Conservation (phyloP, 2,113 vertebrate genomes). For the Melanotaenia duboulayi region DNA sequence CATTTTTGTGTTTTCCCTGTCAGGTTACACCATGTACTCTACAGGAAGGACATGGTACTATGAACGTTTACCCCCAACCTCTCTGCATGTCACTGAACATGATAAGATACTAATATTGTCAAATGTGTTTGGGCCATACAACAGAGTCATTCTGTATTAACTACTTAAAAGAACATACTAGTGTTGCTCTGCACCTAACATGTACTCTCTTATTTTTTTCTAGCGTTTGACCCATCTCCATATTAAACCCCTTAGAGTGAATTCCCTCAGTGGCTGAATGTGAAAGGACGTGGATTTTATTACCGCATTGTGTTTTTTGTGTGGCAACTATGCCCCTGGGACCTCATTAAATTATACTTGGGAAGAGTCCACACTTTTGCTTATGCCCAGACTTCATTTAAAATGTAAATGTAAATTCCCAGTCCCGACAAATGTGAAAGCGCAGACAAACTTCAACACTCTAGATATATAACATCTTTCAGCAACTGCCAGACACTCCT, state of each 20-base stretch:
- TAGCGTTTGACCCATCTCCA: not conserved
- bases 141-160: too few species aligned
- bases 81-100: too few species aligned
- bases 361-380: conserved; percentile 9
- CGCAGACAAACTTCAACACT: not conserved
- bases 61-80: too few species aligned
- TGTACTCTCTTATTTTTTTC: too few species aligned
- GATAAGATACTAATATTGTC: too few species aligned
- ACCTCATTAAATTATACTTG: conserved; percentile 49
- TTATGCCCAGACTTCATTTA: conserved; percentile 26
- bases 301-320: conserved; percentile 38
- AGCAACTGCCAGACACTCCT: not conserved
- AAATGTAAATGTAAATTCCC: conserved; percentile 10
- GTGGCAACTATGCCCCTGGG: conserved; percentile 34
- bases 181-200: not conserved
- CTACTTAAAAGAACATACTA: too few species aligned
- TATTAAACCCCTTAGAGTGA: conserved; percentile 5
- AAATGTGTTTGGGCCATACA: too few species aligned
- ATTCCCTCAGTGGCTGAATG: conserved; percentile 4
- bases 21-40: too few species aligned
- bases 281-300: conserved; percentile 41
- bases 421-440: not conserved
- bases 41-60: too few species aligned
- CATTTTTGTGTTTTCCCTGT: too few species aligned
- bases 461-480: not conserved